Evolutionary conservation across 2,113 vertebrate genomes (phyloP), one percentile per base, ranked within the genome.

Genomic region (Chaetorhynchus papuensis): DNA sequence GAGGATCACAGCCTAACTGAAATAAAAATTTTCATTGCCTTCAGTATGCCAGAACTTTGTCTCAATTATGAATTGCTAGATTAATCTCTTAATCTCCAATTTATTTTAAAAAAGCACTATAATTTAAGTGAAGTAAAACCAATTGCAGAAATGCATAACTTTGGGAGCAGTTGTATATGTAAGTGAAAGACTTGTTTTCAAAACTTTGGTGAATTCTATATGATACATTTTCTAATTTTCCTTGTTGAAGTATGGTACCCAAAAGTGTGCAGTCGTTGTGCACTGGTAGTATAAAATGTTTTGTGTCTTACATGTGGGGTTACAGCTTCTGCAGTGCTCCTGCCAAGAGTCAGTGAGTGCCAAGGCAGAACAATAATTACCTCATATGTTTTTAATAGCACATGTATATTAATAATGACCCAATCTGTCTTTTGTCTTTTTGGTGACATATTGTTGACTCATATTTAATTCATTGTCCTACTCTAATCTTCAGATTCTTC

Each of bases 401-500:
- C 13, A 4, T 69, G 37, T 68, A 35, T 91, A 87, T 91, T 96
- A 91, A 91, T 95, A 94, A 87, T 91, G 66, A 94, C 70, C 70
- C 78, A 87, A n/a, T 84, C 66, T 90, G 74, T 42, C 87, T 69
- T 89, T 91, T 96, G 61, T 94, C 84, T 87, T 92, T 87, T 96
- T 85, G 65, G 31, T 95, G 93, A 94, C 89, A 82, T 84, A 50
- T 72, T 89, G 89, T 96, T 97, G 94, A 94, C 81, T 95, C 81
- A 72, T 92, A 61, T 94, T 93, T 93, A 87, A 87, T 94, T 91
- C 37, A 91, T 94, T 50, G 5, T 90, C 74, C 30, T 84, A 41
- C 45, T 93, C 37, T 76, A 83, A 83, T 96, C 66, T 69, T 74
- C 61, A 83, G 63, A 89, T 95, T 95, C 22, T 60, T 91, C 71